Percentiles rank a stretch among this genome's conserved stretches.
phyloP scores from a whole-genome alignment of 2,113 vertebrate genomes.

The Eonycteris spelaea region DNA sequence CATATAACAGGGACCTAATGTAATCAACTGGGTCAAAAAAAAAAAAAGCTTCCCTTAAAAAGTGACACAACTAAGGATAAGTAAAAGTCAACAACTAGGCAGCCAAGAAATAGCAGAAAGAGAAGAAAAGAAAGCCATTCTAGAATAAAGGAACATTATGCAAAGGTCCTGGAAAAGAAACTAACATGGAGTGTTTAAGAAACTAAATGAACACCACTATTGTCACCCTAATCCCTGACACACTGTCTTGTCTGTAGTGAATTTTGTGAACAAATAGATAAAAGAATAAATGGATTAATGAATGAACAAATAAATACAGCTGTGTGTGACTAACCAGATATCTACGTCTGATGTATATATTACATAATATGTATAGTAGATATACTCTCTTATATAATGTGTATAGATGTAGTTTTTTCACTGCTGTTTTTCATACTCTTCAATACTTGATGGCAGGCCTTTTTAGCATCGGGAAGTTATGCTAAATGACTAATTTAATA shows the following conservation, averaged over 20 bases:
- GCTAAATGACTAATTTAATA: neutral
- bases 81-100: neutral
- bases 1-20: neutral
- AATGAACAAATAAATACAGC: neutral
- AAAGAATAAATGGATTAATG: neutral
- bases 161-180: neutral
- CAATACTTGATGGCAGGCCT: neutral
- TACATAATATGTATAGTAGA: neutral
- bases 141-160: neutral
- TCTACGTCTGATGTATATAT: neutral
- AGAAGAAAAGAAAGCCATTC: neutral
- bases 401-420: neutral
- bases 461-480: neutral
- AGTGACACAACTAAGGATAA: neutral
- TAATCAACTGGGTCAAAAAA: neutral
- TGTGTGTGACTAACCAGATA: neutral
- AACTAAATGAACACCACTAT: neutral
- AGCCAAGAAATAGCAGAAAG: neutral
- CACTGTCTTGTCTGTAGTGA: neutral
- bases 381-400: neutral
- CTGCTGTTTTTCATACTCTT: neutral
- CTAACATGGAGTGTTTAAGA: neutral
- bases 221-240: neutral
- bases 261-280: neutral
- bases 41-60: neutral